Evolutionary conservation across 2,797 vertebrate genomes (phyloP), one percentile per base, ranked within the genome.

Genomic region (Siniperca obscura): DNA sequence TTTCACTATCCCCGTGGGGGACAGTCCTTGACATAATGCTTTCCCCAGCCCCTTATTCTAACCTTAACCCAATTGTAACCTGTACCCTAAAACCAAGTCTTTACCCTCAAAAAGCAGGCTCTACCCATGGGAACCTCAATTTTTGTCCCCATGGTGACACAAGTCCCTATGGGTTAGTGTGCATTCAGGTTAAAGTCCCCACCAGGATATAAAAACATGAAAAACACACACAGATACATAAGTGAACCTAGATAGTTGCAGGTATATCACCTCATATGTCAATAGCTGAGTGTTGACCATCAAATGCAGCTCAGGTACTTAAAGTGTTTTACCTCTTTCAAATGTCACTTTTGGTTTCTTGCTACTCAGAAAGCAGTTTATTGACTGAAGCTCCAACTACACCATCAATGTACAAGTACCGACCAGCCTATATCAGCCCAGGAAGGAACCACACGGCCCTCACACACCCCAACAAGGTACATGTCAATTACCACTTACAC

Each of bases 321-420:
- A 1, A 52, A 27, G 19, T 64, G 27, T 70, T 75, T 60, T 64
- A 60, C 9, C 21, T 67, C 2, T 34, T 36, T 56, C 14, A 80
- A 76, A 62, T 78, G 34, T 80, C 55, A 19, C 56, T 40, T 83
- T 65, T 71, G 82, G 22, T 77, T 68, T 86, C 76, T 80, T 65
- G 14, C 17, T 75, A 42, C 4, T 22, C 95, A 98, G 98, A 98
- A 90, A 97, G 96, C 95, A 96, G 96, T 92, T 92, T 99, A 91
- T 91, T 99, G 94, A 95, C 90, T 88, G 97, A 98, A 76, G 96
- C 97, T 88, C 97, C 97, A 36, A 97, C 97, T 0, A 98, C 97
- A 4, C 98, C 98, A 27, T 97, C 97, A 60, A 97, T 98, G 97
- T 99, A 97, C 94, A 98, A 98, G 95, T 99, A 99, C 86, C 94